Evolutionary conservation across 2,797 vertebrate genomes (phyloP), one percentile per base, ranked within the genome.

Genomic region (Meda fulgida): DNA sequence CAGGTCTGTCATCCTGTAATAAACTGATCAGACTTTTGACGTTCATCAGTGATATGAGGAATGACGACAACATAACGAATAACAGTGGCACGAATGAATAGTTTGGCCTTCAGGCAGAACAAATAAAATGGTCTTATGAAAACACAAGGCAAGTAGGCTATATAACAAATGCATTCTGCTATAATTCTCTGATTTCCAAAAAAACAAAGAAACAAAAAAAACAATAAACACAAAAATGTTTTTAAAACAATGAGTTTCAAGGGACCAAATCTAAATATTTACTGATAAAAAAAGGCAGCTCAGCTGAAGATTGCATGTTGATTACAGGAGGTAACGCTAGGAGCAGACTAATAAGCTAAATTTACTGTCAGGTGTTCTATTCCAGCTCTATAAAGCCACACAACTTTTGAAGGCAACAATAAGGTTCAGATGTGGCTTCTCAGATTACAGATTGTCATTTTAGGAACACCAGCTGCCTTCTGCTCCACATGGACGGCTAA

Each of bases 401-500:
- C 11, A 10, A 14, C 26, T 48, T 86, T 53, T 18, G 63, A 84
- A 73, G 76, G 76, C 83, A 85, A 87, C 85, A 85, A 81, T 84
- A 51, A 71, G 72, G 53, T 78, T 70, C 77, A 81, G 48, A 40
- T 58, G 60, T 66, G 53, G 21, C 40, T 80, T 8, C 46, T 93
- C 89, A 73, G 78, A 89, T 93, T 93, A 92, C 92, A 58, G 34
- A 88, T 38, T 84, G 89, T 90, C 87, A 90, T 90, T 92, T 92
- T 91, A 77, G 91, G 86, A 92, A 88, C 87, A 89, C 79, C 93
- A 92, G 93, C 93, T 92, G 91, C 83, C 82, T 66, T 89, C 89
- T 34, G 77, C 16, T 51, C 77, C 58, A 34, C 36, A n/a, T 76
- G 67, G 81, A 75, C 18, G 71, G 66, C 78, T 71, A 26, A n/a